Conservation (phyloP, 2,797 vertebrate genomes). For the Leptodactylus fallax region DNA sequence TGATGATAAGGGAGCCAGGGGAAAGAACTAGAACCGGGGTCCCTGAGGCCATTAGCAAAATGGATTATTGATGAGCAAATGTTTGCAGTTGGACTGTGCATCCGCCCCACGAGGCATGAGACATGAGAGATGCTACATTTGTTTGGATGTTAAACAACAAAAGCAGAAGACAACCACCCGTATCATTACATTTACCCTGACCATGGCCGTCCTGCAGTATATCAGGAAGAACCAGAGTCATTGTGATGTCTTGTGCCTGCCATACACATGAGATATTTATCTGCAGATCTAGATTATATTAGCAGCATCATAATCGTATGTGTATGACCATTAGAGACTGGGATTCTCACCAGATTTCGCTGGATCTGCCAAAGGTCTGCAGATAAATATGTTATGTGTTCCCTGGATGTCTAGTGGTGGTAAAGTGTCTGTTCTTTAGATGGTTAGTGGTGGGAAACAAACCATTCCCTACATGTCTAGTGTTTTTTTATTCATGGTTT, state of each 20-base stretch:
- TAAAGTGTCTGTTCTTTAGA: no score
- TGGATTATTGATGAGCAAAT: constrained; percentile 36
- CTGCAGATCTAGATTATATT: no score
- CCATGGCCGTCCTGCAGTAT: neutral
- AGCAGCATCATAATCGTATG: no score
- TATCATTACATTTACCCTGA: neutral
- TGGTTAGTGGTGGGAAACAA: no score
- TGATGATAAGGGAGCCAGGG: constrained; percentile 9
- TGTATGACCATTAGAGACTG: no score
- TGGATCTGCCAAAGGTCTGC: no score
- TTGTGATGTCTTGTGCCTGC: neutral
- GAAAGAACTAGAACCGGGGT: neutral
- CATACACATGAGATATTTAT: no score
- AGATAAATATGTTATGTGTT: no score
- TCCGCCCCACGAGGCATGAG: neutral
- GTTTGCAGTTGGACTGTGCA: constrained; percentile 13
- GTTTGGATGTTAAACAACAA: constrained; percentile 23
- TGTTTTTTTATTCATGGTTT: no score
- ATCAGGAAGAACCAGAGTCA: neutral
- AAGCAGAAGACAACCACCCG: neutral
- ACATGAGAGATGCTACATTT: neutral
- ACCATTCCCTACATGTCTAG: no score
- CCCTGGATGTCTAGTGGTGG: no score
- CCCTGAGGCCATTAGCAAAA: constrained; percentile 34
- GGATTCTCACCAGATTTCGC: no score